Evolutionary conservation across 2,888 invertebrate species (phyloP), one percentile per base, ranked within the genome.

Genomic region (Epirrhoe tristata): DNA sequence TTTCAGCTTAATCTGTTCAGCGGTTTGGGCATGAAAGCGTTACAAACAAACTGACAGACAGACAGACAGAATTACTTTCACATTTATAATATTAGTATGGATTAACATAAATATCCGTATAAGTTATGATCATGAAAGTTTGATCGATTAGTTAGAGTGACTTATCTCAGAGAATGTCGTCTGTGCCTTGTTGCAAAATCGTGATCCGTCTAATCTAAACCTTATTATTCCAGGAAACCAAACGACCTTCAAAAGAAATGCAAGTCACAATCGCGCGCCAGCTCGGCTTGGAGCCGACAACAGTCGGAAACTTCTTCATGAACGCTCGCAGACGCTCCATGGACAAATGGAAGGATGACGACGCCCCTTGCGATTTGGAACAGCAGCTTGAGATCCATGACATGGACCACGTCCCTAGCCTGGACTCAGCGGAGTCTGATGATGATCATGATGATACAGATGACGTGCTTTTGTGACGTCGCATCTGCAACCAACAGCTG

Each of bases 291-390:
- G 99, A 99, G 87, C 98, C 99, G 61, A 98, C 98, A 62, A 99
- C 99, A 10, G 99, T 99, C 67, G 99, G 99, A 58, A 99, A 99
- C 91, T 99, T 99, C 95, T 99, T 99, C 94, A 99, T 99, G 99
- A 99, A 99, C 91, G 99, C 99, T n/a, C 95, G 99, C 69, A 95
- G 99, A 78, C 96, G 99, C 75, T 98, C 98, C 3, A 98, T 98
- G 97, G 99, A 99, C 93, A 99, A 99, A 85, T 99, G 99, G 99
- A 97, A 98, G 88, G 99, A 99, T 84, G 98, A 98, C 81, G 98
- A 97, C 77, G 96, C 96, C 34, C 95, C 95, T 0, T 89, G 85
- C 1, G 93, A 93, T 1, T 80, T 94, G 64, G 95, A 95, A 81
- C 91, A 91, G 77, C 83, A 87, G 32, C 90, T 94, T 70, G 94